A percentile compares a stretch with the other conserved stretches of the same genome.
Evolutionary conservation across 2,888 invertebrate genomes (phyloP).

Genomic region (Eledona agricola): DNA sequence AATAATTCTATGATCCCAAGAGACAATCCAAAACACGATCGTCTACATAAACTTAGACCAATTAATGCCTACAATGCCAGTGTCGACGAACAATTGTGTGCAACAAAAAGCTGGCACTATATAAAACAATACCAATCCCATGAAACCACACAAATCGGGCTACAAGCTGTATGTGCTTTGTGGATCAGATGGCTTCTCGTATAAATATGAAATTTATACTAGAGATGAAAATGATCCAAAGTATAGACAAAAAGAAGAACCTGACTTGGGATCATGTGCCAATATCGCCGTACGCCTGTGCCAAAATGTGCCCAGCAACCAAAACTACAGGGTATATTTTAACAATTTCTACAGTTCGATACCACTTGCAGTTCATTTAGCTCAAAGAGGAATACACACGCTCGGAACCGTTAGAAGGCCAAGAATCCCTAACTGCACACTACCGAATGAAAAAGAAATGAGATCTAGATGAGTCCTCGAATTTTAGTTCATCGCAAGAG

Average conservation of each 20-base stretch:
- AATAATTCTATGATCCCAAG: too few relatives aligned
- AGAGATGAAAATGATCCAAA: conserved; percentile 44
- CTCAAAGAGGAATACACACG: conserved; percentile 47
- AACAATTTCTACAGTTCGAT: conserved; percentile 52
- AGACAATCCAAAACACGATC: too few relatives aligned
- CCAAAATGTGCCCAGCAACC: conserved; percentile 47
- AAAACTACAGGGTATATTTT: conserved; percentile 51
- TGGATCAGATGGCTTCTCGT: conserved; percentile 47
- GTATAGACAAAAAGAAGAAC: conserved; percentile 40
- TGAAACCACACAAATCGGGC: conserved; percentile 56
- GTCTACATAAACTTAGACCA: too few relatives aligned
- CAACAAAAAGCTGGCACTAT: conserved; percentile 42
- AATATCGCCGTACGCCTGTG: conserved; percentile 54
- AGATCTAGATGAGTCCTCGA: too few relatives aligned
- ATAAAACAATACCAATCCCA: conserved; percentile 53
- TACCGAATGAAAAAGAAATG: conserved; percentile 1
- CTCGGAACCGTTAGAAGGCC: conserved; percentile 52
- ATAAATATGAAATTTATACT: conserved; percentile 53
- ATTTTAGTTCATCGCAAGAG: too few relatives aligned
- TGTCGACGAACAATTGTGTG: conserved; percentile 43
- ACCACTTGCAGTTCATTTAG: conserved; percentile 44
- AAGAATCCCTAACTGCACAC: conserved; percentile 48
- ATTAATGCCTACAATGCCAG: too few relatives aligned
- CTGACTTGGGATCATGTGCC: conserved; percentile 51
- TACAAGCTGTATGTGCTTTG: conserved; percentile 46